Evolutionary conservation across 2,888 invertebrate genomes (phyloP).

Genomic region (Cotesia congregata): DNA sequence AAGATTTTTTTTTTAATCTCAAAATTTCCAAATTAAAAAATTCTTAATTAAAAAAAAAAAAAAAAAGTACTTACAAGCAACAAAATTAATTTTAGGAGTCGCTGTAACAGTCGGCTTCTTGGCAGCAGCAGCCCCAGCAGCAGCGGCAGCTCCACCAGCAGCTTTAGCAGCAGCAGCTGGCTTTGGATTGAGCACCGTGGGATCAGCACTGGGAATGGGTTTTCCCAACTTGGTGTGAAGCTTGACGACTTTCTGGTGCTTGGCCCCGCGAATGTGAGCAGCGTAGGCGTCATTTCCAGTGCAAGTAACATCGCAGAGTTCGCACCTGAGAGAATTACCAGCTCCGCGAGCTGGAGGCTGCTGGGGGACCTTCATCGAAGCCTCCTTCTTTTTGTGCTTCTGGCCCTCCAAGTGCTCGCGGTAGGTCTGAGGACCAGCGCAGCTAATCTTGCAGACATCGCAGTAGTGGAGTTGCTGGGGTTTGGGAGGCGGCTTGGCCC

Average conservation of each 20-base stretch:
- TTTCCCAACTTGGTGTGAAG: conserved; percentile 97
- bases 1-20: too few relatives aligned
- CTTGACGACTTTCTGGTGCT: conserved; percentile 98
- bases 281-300: conserved; percentile 99
- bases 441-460: conserved; percentile 98
- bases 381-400: conserved; percentile 99
- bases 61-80: conserved; percentile 73
- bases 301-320: conserved; percentile 98
- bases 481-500: conserved; percentile 87
- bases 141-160: conserved; percentile 62
- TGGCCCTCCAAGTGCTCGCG: conserved; percentile 98
- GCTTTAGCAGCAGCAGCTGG: conserved; percentile 65
- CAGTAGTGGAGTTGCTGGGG: conserved; percentile 97
- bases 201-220: conserved; percentile 96
- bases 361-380: conserved; percentile 80
- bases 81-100: conserved; percentile 87
- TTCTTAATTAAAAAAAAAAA: not conserved
- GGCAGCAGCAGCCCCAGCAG: conserved; percentile 57
- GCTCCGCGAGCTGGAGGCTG: conserved; percentile 72
- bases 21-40: not conserved
- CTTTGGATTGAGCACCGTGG: conserved; percentile 81
- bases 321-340: conserved; percentile 87
- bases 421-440: conserved; percentile 94
- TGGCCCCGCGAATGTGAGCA: conserved; percentile 96
- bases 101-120: conserved; percentile 73